Percentiles rank a stretch among this genome's conserved stretches.
Conservation (phyloP, 1,140 invertebrate genomes). For the Caenorhabditis remanei region DNA sequence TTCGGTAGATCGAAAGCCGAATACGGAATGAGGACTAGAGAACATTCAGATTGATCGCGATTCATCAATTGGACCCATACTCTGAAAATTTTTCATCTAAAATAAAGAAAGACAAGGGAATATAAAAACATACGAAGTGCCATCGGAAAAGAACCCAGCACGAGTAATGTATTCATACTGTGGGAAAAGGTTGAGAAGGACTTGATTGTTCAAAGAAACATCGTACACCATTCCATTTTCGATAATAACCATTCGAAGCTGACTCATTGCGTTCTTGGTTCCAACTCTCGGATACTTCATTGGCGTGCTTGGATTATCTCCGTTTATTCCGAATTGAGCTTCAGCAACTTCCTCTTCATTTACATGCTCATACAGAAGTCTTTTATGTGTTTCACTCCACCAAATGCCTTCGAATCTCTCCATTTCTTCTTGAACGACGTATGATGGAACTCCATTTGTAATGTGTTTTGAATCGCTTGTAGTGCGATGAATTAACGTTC, state of each 20-base stretch:
- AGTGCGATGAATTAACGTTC: not conserved
- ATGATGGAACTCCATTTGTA: conserved; percentile 87
- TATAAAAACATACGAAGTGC: conserved; percentile 84
- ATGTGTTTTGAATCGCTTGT: not conserved
- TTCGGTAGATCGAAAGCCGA: conserved; percentile 59
- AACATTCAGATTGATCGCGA: conserved; percentile 86
- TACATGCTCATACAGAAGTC: conserved; percentile 63
- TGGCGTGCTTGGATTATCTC: conserved; percentile 26
- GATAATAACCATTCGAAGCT: conserved; percentile 59
- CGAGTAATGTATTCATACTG: conserved; percentile 94
- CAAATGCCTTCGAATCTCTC: conserved; percentile 94
- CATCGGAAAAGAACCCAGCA: conserved; percentile 91
- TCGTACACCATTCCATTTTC: not conserved
- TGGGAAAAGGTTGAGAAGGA: conserved; percentile 85
- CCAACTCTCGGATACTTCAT: conserved; percentile 67
- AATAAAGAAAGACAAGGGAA: not conserved
- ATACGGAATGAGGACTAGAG: conserved; percentile 80
- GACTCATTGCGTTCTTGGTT: conserved; percentile 58
- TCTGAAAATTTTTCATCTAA: conserved; percentile 80
- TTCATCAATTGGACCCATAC: conserved; percentile 91
- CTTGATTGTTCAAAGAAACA: not conserved
- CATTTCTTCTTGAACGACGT: conserved; percentile 98
- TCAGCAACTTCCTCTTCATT: conserved; percentile 57
- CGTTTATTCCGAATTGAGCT: conserved; percentile 58
- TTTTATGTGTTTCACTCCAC: conserved; percentile 87